phyloP scores from a whole-genome alignment of 2,113 vertebrate genomes.

The Columba livia region DNA sequence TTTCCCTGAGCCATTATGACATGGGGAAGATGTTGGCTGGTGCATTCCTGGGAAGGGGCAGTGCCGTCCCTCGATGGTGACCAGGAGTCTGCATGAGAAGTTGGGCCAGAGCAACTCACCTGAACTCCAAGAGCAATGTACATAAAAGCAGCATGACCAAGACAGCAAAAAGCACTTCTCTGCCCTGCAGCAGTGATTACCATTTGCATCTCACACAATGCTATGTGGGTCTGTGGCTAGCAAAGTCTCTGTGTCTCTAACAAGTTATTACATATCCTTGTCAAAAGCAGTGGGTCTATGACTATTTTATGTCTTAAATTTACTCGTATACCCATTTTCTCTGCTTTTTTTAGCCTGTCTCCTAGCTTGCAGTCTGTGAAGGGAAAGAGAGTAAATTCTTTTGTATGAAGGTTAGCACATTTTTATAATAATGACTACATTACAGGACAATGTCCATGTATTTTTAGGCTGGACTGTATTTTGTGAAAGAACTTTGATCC shows the following conservation, averaged over 20 bases:
- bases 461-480: not conserved
- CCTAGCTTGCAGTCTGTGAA: not conserved
- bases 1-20: not conserved
- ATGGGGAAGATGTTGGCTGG: not conserved
- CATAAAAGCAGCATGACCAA: accelerated
- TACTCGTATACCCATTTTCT: not conserved
- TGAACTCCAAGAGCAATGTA: accelerated
- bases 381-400: not conserved
- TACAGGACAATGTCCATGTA: not conserved
- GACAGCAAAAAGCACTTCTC: accelerated
- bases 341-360: not conserved
- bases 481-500: not conserved
- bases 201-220: accelerated
- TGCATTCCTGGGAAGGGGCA: not conserved
- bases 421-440: not conserved
- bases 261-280: not conserved
- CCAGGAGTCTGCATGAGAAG: accelerated
- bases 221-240: accelerated
- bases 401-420: not conserved
- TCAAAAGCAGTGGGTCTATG: not conserved
- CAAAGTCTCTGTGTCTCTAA: not conserved
- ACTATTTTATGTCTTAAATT: not conserved
- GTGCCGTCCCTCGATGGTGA: no score
- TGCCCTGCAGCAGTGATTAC: not conserved
- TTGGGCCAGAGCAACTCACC: not conserved